phyloP scores from a whole-genome alignment of 2,888 invertebrate genomes.

The Brachyptera putata region DNA sequence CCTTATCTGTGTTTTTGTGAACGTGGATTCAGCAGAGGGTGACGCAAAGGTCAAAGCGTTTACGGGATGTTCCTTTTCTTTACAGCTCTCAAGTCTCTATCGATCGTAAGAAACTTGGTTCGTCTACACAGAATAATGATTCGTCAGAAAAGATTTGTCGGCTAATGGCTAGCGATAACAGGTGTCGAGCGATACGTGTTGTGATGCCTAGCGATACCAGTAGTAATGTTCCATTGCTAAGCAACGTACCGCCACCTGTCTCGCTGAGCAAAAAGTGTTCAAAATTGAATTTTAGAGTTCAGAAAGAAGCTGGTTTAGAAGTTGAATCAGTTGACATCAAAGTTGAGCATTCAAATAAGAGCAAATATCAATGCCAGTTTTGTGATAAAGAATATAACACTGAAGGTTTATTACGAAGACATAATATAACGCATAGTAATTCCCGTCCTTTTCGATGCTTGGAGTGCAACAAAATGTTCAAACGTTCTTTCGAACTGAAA shows the following conservation, averaged over 20 bases:
- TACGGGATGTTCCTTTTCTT: constrained; percentile 17
- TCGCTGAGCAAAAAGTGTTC: not conserved
- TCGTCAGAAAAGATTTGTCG: not conserved
- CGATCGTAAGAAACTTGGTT: not conserved
- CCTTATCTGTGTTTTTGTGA: too few relatives aligned
- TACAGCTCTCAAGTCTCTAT: constrained; percentile 8
- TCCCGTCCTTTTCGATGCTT: constrained; percentile 41
- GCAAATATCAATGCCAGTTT: constrained; percentile 46
- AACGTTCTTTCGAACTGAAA: constrained; percentile 47
- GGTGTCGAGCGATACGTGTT: too few relatives aligned
- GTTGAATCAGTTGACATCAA: too few relatives aligned
- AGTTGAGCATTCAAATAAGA: too few relatives aligned
- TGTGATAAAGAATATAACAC: constrained; percentile 45
- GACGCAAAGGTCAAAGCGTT: too few relatives aligned
- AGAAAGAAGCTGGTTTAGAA: too few relatives aligned
- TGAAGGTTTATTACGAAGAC: constrained; percentile 20
- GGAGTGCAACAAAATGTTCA: constrained; percentile 39
- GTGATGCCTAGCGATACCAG: not conserved
- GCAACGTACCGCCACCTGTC: too few relatives aligned
- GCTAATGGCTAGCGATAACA: not conserved
- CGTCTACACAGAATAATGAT: not conserved
- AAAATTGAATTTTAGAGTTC: not conserved
- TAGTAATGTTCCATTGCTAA: too few relatives aligned
- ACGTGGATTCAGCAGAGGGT: too few relatives aligned
- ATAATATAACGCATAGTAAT: constrained; percentile 50